Conservation (phyloP, 2,113 vertebrate genomes). For the Petroica traversi region DNA sequence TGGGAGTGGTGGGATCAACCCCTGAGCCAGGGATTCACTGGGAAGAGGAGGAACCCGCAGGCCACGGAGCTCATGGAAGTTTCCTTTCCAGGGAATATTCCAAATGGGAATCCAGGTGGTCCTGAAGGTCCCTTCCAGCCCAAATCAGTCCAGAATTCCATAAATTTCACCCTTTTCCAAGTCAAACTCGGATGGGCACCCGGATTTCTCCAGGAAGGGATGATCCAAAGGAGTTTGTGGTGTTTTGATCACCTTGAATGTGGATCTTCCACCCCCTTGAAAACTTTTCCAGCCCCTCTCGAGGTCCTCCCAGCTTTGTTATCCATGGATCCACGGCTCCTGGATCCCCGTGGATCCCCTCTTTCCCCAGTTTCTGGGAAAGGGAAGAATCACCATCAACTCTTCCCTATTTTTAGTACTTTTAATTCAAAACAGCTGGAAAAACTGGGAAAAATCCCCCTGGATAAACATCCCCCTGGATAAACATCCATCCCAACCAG, state of each 20-base stretch:
- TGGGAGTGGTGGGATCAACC: background rate
- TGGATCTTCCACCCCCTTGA: background rate
- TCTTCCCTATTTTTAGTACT: background rate
- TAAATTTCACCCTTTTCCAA: background rate
- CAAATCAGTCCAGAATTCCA: background rate
- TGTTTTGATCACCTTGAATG: background rate
- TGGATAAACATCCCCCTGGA: background rate
- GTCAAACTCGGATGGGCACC: background rate
- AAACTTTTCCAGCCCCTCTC: background rate
- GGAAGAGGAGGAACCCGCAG: background rate
- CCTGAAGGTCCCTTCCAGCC: background rate
- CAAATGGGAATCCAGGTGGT: fast-evolving
- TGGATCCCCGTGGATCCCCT: background rate
- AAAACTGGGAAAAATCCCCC: background rate
- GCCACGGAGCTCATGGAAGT: fast-evolving
- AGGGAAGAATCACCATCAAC: background rate
- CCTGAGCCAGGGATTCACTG: background rate
- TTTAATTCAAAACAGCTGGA: background rate
- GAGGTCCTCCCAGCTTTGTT: background rate
- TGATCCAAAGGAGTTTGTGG: background rate
- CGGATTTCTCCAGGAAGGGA: background rate
- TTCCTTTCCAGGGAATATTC: background rate
- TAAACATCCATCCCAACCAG: background rate
- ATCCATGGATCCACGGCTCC: background rate
- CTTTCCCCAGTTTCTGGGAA: background rate